These are phyloP conservation scores for Remorina albescens DNA, from an alignment of 2,797 vertebrate genomes.

Conservation along the genomic window DNA sequence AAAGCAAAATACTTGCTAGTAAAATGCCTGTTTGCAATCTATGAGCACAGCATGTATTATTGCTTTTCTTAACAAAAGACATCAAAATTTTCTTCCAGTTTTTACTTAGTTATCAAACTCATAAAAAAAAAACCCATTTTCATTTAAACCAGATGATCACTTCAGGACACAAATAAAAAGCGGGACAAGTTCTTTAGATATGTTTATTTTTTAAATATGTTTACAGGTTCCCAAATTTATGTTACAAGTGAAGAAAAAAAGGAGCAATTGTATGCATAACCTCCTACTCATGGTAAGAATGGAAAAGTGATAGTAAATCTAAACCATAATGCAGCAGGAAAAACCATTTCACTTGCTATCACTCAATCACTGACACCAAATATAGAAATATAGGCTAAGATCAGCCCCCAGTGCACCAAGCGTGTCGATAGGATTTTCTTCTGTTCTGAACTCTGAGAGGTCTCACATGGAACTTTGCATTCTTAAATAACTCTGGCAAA, in stretches of 20 bases:
- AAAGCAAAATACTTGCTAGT: constrained; percentile 51
- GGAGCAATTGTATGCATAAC: constrained; percentile 20
- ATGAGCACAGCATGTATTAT: constrained; percentile 33
- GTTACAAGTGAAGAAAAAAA: constrained; percentile 43
- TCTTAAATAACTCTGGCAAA: constrained; percentile 88
- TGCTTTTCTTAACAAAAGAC: constrained; percentile 33
- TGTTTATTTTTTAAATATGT: constrained; percentile 21
- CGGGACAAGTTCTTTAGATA: not conserved
- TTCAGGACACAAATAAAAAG: constrained; percentile 12
- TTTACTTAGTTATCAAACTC: constrained; percentile 36
- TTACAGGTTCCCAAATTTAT: constrained; percentile 25
- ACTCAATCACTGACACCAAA: constrained; percentile 83
- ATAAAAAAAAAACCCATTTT: constrained; percentile 28
- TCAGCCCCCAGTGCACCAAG: constrained; percentile 81
- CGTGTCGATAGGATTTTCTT: constrained; percentile 84
- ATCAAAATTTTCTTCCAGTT: constrained; percentile 45
- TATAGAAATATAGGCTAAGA: constrained; percentile 82
- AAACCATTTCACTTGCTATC: constrained; percentile 79
- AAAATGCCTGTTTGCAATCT: constrained; percentile 48
- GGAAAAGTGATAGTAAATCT: constrained; percentile 61
- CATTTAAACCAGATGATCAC: constrained; percentile 46
- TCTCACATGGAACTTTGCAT: constrained; percentile 87
- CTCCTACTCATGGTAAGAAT: constrained; percentile 41
- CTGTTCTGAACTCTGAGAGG: constrained; percentile 83
- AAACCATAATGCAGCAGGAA: constrained; percentile 55